Evolutionary conservation across 2,113 vertebrate species (phyloP).

Genomic region (Phaethornis superciliosus): DNA sequence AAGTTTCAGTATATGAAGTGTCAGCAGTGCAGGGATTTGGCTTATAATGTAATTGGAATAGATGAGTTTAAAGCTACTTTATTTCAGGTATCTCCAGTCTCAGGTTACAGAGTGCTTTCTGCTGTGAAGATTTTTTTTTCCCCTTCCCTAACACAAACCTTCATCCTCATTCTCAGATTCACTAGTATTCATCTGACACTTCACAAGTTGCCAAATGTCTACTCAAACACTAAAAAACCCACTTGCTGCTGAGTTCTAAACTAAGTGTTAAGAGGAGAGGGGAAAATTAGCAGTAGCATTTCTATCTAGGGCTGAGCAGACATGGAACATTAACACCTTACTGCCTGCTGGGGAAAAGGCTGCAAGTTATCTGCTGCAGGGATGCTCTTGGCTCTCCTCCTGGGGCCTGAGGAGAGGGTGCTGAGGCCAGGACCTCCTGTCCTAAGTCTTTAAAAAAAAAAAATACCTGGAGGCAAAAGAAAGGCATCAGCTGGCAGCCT

Average conservation of each 20-base stretch:
- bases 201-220: slow-evolving; percentile 63
- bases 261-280: neutral
- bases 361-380: neutral
- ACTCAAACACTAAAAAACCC: neutral
- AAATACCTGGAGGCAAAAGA: neutral
- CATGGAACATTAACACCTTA: neutral
- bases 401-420: neutral
- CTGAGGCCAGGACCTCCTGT: neutral
- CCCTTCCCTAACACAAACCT: neutral
- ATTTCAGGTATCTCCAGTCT: slow-evolving; percentile 20
- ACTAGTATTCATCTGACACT: slow-evolving; percentile 35
- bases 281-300: neutral
- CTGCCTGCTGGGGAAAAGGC: neutral
- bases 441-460: neutral
- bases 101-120: slow-evolving; percentile 27
- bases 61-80: neutral
- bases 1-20: neutral
- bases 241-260: neutral
- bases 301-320: neutral
- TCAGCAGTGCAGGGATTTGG: neutral
- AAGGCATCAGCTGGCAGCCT: neutral
- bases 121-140: neutral
- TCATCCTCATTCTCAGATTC: slow-evolving; percentile 47
- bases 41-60: neutral
- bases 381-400: neutral